Evolutionary conservation across 2,888 invertebrate genomes (phyloP).

Genomic region (Dasysyrphus albostriatus): DNA sequence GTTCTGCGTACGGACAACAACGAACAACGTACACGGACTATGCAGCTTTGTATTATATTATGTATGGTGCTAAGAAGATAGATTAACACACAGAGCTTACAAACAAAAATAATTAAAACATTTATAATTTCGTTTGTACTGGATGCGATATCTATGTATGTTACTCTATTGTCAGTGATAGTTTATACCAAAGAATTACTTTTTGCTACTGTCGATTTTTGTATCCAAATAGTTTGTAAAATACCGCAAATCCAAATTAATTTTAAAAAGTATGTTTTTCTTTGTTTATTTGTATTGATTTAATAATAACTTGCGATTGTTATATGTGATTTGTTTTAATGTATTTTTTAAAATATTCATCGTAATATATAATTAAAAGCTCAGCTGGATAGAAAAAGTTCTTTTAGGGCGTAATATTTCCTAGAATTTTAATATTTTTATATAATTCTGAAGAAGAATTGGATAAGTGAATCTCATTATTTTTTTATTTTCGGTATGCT

Average conservation of each 20-base stretch:
- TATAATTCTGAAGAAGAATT: slow-evolving; percentile 36
- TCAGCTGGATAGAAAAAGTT: slow-evolving; percentile 60
- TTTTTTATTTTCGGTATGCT: slow-evolving; percentile 29
- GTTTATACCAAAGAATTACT: too few relatives aligned
- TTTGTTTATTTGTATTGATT: slow-evolving; percentile 16
- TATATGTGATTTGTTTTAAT: slow-evolving; percentile 1
- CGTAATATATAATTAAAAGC: slow-evolving; percentile 46
- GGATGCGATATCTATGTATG: too few relatives aligned
- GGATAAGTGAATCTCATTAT: slow-evolving; percentile 52
- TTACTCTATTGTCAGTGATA: too few relatives aligned
- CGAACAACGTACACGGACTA: too few relatives aligned
- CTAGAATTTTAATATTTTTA: not conserved
- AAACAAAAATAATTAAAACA: too few relatives aligned
- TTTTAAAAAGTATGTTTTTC: slow-evolving; percentile 8
- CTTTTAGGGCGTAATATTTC: slow-evolving; percentile 31
- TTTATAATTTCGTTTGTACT: too few relatives aligned
- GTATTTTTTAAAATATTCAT: slow-evolving; percentile 12
- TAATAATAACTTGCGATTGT: slow-evolving; percentile 39
- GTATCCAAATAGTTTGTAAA: slow-evolving; percentile 11
- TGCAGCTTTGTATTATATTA: too few relatives aligned
- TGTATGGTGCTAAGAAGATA: too few relatives aligned
- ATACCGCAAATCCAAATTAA: slow-evolving; percentile 22
- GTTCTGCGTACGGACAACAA: too few relatives aligned
- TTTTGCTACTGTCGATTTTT: not conserved
- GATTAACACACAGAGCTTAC: too few relatives aligned